Conservation (phyloP, 2,888 invertebrate species). For the Metopia argyrocephala region DNA sequence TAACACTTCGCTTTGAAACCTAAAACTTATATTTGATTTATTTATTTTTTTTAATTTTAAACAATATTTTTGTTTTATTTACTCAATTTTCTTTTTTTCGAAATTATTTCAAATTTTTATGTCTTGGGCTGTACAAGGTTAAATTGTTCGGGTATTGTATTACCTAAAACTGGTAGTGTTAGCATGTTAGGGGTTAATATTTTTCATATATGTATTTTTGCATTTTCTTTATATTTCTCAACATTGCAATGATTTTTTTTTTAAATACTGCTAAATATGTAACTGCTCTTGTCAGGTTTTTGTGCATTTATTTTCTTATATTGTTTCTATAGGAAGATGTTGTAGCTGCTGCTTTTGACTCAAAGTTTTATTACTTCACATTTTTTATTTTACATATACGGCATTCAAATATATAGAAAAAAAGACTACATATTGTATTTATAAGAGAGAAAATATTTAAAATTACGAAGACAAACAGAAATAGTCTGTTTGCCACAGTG, state of each 20-base stretch:
- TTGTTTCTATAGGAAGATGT: slow-evolving; percentile 18
- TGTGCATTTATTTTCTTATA: not conserved
- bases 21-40: too few relatives aligned
- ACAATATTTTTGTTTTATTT: too few relatives aligned
- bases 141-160: too few relatives aligned
- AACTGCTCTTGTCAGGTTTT: slow-evolving; percentile 11
- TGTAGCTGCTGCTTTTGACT: not conserved
- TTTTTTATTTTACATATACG: not conserved
- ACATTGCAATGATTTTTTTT: not conserved
- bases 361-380: slow-evolving; percentile 9
- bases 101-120: too few relatives aligned
- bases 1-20: too few relatives aligned
- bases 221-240: not conserved
- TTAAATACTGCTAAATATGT: not conserved
- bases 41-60: too few relatives aligned
- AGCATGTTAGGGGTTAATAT: slow-evolving; percentile 10
- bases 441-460: not conserved
- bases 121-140: too few relatives aligned
- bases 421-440: not conserved
- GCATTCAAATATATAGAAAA: not conserved
- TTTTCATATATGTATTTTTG: not conserved
- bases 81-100: too few relatives aligned
- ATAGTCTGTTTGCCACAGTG: not conserved
- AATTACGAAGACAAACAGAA: not conserved
- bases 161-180: too few relatives aligned